Percentiles rank a stretch among this genome's conserved stretches.
Conservation (phyloP, 2,113 vertebrate species). For the Sebastes schlegelii region DNA sequence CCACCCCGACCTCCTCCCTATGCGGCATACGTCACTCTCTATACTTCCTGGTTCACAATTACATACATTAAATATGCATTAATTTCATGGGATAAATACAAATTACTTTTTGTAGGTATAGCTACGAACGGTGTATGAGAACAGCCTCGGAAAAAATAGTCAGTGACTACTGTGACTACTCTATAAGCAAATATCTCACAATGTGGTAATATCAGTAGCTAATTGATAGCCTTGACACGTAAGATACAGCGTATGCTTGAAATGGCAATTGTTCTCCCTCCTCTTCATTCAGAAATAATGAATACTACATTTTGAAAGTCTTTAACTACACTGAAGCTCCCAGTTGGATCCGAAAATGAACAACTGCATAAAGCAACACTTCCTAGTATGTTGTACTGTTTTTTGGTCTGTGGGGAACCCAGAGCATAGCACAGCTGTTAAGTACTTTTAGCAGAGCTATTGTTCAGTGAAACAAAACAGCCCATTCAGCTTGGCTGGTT, state of each 20-base stretch:
- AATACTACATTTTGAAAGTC: constrained; percentile 31
- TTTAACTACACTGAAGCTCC: constrained; percentile 40
- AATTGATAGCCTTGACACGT: constrained; percentile 10
- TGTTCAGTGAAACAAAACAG: constrained; percentile 83
- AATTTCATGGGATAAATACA: too few relatives aligned
- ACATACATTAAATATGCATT: too few relatives aligned
- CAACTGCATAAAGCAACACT: constrained; percentile 73
- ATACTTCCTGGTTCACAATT: too few relatives aligned
- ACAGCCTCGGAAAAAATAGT: background rate
- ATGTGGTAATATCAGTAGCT: background rate
- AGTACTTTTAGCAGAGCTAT: constrained; percentile 79
- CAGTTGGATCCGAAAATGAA: constrained; percentile 58
- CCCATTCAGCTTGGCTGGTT: constrained; percentile 80
- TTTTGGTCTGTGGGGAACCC: constrained; percentile 68
- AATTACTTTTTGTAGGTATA: too few relatives aligned
- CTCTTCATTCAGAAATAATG: constrained; percentile 20
- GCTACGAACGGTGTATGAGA: too few relatives aligned
- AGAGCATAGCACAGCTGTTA: constrained; percentile 80
- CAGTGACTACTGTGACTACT: background rate
- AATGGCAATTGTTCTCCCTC: background rate
- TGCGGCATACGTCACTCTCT: too few relatives aligned
- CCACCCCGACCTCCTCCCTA: too few relatives aligned
- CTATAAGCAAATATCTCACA: background rate
- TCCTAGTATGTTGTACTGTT: constrained; percentile 64
- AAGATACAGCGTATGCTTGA: background rate